Conservation (phyloP, 1,140 invertebrate genomes). For the Drosophila murphyi region DNA sequence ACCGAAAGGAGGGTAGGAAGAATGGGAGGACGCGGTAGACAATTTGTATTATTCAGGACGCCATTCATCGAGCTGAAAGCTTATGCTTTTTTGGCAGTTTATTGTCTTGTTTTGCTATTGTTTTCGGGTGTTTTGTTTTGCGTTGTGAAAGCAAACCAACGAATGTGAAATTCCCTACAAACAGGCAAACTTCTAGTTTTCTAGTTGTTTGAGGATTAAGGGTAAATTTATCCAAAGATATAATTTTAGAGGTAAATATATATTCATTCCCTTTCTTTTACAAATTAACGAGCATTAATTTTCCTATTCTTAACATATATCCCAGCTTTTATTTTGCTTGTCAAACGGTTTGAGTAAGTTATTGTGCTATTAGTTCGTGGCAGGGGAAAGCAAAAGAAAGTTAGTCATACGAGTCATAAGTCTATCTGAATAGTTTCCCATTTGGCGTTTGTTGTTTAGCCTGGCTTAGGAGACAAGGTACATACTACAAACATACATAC, state of each 20-base stretch:
- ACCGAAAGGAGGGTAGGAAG: not conserved
- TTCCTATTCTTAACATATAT: no score
- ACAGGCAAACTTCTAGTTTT: no score
- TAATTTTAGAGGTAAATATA: no score
- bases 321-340: not conserved
- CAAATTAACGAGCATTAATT: no score
- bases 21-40: not conserved
- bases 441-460: conserved; percentile 4
- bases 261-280: no score
- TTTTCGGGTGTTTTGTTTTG: conserved; percentile 54
- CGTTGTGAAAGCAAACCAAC: not conserved
- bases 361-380: conserved; percentile 1
- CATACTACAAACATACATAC: not conserved
- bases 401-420: conserved; percentile 19
- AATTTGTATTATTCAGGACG: conserved; percentile 20
- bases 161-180: no score
- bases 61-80: conserved; percentile 44
- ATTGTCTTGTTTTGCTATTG: conserved; percentile 70
- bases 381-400: conserved; percentile 2
- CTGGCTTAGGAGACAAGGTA: not conserved
- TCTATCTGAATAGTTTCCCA: conserved; percentile 29
- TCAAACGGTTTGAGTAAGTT: conserved; percentile 14
- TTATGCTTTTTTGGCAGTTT: conserved; percentile 75
- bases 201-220: not conserved
- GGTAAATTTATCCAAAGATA: no score